These are phyloP conservation scores for Glaucomys volans DNA, from an alignment of 2,113 vertebrate genomes.

Conservation along the genomic window DNA sequence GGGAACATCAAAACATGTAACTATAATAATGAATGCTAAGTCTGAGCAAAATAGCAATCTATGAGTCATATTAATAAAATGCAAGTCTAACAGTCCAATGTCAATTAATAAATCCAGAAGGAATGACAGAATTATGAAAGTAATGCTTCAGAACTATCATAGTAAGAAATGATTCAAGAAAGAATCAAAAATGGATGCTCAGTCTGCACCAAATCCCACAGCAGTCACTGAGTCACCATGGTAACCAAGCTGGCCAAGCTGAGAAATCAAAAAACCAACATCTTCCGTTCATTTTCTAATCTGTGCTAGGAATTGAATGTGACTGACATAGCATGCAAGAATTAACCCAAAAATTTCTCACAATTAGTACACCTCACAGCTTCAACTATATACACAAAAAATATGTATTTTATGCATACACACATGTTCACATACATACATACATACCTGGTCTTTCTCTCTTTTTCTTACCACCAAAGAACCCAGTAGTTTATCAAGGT, in stretches of 20 bases:
- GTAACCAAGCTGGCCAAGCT: constrained; percentile 43
- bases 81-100: not conserved
- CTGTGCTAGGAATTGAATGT: not conserved
- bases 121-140: not conserved
- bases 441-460: not conserved
- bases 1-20: not conserved
- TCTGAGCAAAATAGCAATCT: not conserved
- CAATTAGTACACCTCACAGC: not conserved
- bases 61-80: not conserved
- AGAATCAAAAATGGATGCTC: constrained; percentile 36
- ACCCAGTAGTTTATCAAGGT: not conserved
- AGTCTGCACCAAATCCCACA: constrained; percentile 35
- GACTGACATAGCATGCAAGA: not conserved
- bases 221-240: constrained; percentile 41
- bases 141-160: not conserved
- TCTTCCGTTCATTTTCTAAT: not conserved
- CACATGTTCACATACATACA: not conserved
- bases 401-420: not conserved
- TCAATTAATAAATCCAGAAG: constrained; percentile 1
- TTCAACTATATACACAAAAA: not conserved
- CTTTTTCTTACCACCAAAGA: not conserved
- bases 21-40: not conserved
- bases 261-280: not conserved
- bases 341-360: not conserved
- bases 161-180: constrained; percentile 16